These are phyloP conservation scores for Eristalis tenax DNA, from an alignment of 2,888 invertebrate genomes.

Conservation along the genomic window DNA sequence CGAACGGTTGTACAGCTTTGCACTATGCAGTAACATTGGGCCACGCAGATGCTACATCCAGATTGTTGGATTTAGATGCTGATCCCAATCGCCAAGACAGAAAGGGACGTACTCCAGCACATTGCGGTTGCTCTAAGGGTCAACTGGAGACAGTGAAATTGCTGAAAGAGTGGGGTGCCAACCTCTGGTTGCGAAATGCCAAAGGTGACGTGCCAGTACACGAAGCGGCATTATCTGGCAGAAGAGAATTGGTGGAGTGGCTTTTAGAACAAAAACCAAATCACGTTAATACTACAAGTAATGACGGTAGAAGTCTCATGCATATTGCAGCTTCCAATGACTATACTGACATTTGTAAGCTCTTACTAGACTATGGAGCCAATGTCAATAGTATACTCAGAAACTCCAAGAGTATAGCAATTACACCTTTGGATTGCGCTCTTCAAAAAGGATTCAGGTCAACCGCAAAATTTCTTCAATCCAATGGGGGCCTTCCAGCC, in stretches of 20 bases:
- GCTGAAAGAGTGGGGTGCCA: slow-evolving; percentile 88
- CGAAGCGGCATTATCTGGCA: slow-evolving; percentile 96
- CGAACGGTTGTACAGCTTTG: slow-evolving; percentile 96
- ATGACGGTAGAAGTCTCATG: slow-evolving; percentile 94
- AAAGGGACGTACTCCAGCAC: slow-evolving; percentile 95
- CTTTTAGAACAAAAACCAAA: slow-evolving; percentile 91
- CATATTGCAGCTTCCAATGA: slow-evolving; percentile 97
- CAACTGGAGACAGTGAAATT: slow-evolving; percentile 93
- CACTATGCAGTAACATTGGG: slow-evolving; percentile 98
- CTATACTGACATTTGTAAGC: slow-evolving; percentile 95
- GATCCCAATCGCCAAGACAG: slow-evolving; percentile 96
- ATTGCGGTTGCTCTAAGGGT: slow-evolving; percentile 97
- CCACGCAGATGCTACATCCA: slow-evolving; percentile 95
- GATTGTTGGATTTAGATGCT: slow-evolving; percentile 93
- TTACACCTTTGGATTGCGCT: slow-evolving; percentile 96
- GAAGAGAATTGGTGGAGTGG: slow-evolving; percentile 94
- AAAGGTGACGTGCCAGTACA: slow-evolving; percentile 97
- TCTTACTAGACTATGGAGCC: slow-evolving; percentile 91
- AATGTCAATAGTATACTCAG: slow-evolving; percentile 92
- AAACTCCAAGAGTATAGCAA: slow-evolving; percentile 90
- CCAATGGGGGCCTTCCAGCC: slow-evolving; percentile 93
- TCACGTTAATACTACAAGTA: slow-evolving; percentile 93
- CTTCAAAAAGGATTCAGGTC: slow-evolving; percentile 92
- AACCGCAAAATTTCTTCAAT: slow-evolving; percentile 95
- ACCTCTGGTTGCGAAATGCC: slow-evolving; percentile 95